Evolutionary conservation across 2,888 invertebrate species (phyloP).

Genomic region (Strigamia maritima): DNA sequence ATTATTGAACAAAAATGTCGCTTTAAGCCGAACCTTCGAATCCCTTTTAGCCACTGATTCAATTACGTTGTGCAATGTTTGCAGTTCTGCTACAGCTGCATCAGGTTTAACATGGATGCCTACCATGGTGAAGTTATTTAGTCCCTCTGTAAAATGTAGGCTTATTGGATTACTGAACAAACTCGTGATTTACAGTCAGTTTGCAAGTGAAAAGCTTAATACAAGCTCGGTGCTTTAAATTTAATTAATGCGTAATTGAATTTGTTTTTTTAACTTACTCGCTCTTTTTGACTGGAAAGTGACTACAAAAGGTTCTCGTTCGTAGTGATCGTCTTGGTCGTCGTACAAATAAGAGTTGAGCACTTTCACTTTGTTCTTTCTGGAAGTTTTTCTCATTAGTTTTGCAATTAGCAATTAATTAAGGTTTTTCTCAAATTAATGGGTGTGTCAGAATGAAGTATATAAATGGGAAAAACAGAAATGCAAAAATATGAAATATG

Average conservation of each 20-base stretch:
- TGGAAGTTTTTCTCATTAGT: slow-evolving; percentile 24
- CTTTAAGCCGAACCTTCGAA: not conserved
- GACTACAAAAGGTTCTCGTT: slow-evolving; percentile 35
- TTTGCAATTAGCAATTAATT: slow-evolving; percentile 18
- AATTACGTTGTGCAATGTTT: not conserved
- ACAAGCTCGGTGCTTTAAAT: not conserved
- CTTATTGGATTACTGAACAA: not conserved
- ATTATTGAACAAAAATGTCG: not conserved
- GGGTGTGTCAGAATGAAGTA: not conserved
- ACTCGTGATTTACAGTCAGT: too few relatives aligned
- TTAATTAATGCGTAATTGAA: not conserved
- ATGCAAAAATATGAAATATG: not conserved
- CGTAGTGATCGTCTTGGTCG: slow-evolving; percentile 22
- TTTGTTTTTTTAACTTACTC: slow-evolving; percentile 18
- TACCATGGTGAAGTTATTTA: slow-evolving; percentile 22
- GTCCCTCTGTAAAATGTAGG: not conserved
- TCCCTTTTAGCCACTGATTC: not conserved
- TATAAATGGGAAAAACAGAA: not conserved
- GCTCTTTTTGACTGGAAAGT: slow-evolving; percentile 18
- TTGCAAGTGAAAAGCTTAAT: not conserved
- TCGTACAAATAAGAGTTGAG: not conserved
- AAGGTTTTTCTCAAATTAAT: not conserved
- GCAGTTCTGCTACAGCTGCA: slow-evolving; percentile 33
- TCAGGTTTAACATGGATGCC: slow-evolving; percentile 34
- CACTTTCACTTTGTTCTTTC: slow-evolving; percentile 33